Evolutionary conservation across 2,797 vertebrate species (phyloP).

Genomic region (Takifugu rubripes): DNA sequence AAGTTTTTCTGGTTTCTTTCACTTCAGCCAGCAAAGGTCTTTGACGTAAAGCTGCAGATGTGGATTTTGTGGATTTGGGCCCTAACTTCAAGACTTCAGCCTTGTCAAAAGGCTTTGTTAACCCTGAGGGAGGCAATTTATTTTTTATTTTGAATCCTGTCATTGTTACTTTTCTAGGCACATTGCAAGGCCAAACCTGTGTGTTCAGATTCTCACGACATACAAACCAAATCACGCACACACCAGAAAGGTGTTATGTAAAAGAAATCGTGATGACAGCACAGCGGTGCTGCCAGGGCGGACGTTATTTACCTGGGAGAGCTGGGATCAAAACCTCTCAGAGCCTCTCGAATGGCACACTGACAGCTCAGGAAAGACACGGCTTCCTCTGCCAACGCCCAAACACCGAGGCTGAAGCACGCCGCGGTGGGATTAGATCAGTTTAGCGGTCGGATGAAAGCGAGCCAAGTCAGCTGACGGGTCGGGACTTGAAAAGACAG

Average conservation of each 20-base stretch:
- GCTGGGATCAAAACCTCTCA: conserved; percentile 1
- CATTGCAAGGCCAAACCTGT: not conserved
- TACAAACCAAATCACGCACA: conserved; percentile 5
- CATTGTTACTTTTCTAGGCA: not conserved
- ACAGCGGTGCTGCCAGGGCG: conserved; percentile 17
- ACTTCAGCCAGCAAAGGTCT: too few species aligned
- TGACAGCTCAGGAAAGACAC: conserved; percentile 15
- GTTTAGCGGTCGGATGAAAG: conserved; percentile 1
- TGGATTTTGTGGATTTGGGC: too few species aligned
- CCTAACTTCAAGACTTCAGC: too few species aligned
- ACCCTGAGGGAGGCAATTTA: too few species aligned
- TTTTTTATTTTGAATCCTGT: too few species aligned
- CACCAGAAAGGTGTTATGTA: conserved; percentile 3
- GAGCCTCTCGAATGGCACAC: conserved; percentile 3
- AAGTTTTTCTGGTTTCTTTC: too few species aligned
- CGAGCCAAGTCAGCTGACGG: conserved; percentile 9
- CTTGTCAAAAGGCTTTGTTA: too few species aligned
- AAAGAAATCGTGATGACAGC: not conserved
- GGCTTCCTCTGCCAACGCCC: conserved; percentile 10
- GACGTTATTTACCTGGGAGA: conserved; percentile 3
- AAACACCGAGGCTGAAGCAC: conserved; percentile 10
- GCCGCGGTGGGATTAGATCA: conserved; percentile 16
- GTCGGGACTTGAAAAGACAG: not conserved
- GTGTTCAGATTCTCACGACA: conserved; percentile 7
- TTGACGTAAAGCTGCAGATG: too few species aligned